Evolutionary conservation across 2,113 vertebrate species (phyloP).

Genomic region (Onychorhynchus coronatus): DNA sequence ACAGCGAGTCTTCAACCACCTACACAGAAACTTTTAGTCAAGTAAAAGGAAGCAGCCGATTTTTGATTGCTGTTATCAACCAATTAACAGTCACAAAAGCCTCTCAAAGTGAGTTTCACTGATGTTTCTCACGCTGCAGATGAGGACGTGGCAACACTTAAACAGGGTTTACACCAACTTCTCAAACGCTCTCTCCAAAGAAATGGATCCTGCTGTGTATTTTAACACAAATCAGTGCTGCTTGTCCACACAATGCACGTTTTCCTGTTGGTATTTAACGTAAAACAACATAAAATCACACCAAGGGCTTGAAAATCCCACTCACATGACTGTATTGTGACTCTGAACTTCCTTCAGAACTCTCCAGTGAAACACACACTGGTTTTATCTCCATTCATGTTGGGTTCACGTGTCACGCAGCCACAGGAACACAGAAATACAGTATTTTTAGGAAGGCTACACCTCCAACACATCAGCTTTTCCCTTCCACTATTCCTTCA

Average conservation of each 20-base stretch:
- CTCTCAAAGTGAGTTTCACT: background rate
- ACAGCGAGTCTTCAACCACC: background rate
- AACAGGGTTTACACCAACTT: background rate
- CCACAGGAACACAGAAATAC: background rate
- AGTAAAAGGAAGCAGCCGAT: background rate
- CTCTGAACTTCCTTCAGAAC: background rate
- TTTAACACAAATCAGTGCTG: background rate
- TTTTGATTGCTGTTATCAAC: background rate
- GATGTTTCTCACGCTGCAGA: background rate
- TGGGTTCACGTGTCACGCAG: background rate
- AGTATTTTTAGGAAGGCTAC: background rate
- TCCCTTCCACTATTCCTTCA: background rate
- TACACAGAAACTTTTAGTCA: background rate
- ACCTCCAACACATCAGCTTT: background rate
- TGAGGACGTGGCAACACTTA: background rate
- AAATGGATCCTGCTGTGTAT: background rate
- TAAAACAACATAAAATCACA: background rate
- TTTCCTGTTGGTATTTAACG: background rate
- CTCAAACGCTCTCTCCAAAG: background rate
- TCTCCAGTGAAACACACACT: background rate
- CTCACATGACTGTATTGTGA: background rate
- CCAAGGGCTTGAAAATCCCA: background rate
- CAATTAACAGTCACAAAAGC: background rate
- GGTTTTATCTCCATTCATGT: background rate
- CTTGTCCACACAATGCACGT: background rate